These are phyloP conservation scores for Schizotus pectinicornis DNA, from an alignment of 2,888 invertebrate genomes.

Conservation along the genomic window DNA sequence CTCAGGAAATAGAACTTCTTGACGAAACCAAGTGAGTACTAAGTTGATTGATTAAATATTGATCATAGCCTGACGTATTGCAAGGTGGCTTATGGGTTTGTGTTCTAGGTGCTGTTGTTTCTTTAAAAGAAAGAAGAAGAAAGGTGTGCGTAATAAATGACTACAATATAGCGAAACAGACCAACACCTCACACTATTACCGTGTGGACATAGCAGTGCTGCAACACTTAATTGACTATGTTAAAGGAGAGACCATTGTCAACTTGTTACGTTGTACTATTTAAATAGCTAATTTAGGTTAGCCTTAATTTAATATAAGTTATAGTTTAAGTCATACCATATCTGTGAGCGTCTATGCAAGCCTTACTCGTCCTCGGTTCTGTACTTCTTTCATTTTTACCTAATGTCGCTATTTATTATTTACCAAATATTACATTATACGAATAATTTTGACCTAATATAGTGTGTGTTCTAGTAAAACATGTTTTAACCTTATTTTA, in stretches of 20 bases:
- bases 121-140: slow-evolving; percentile 99
- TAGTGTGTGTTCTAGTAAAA: slow-evolving; percentile 48
- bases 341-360: slow-evolving; percentile 54
- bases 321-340: slow-evolving; percentile 56
- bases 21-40: slow-evolving; percentile 95
- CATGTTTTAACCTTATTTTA: slow-evolving; percentile 39
- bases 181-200: slow-evolving; percentile 58
- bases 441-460: slow-evolving; percentile 43
- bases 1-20: slow-evolving; percentile 91
- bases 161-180: slow-evolving; percentile 60
- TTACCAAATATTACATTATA: slow-evolving; percentile 53
- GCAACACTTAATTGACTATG: slow-evolving; percentile 51
- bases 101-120: slow-evolving; percentile 95
- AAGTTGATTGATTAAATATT: slow-evolving; percentile 8
- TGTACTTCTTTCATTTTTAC: slow-evolving; percentile 41
- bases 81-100: slow-evolving; percentile 28
- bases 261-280: slow-evolving; percentile 54
- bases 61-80: slow-evolving; percentile 10
- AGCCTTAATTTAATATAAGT: slow-evolving; percentile 54
- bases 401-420: slow-evolving; percentile 45
- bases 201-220: slow-evolving; percentile 58
- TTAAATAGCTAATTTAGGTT: slow-evolving; percentile 55
- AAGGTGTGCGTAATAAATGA: slow-evolving; percentile 64
- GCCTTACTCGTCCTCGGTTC: slow-evolving; percentile 53
- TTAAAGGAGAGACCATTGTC: slow-evolving; percentile 49